Evolutionary conservation across 2,113 vertebrate genomes (phyloP).

Genomic region (Ibidorhyncha struthersii): DNA sequence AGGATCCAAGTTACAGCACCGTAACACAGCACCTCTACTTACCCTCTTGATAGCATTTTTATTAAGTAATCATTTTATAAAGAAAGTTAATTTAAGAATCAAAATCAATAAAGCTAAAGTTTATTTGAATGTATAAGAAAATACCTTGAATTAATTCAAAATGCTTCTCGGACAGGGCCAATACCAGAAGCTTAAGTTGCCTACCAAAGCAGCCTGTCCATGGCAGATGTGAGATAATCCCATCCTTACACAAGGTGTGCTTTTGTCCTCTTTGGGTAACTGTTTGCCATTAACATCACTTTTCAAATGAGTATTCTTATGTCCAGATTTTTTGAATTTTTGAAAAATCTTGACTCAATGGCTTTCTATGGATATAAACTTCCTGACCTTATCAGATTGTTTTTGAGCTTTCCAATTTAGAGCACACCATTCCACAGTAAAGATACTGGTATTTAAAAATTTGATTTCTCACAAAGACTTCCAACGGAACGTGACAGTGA

Average conservation of each 20-base stretch:
- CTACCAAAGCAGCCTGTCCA: not conserved
- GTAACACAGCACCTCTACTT: not conserved
- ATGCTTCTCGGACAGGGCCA: not conserved
- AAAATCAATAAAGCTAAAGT: not conserved
- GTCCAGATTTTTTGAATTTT: not conserved
- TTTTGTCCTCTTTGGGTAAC: not conserved
- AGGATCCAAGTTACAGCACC: not conserved
- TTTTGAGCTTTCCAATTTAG: not conserved
- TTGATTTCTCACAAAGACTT: not conserved
- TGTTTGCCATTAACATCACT: not conserved
- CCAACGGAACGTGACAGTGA: not conserved
- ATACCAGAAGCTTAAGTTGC: not conserved
- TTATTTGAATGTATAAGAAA: not conserved
- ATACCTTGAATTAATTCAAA: not conserved
- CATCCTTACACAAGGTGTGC: not conserved
- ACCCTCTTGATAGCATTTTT: not conserved
- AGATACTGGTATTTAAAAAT: not conserved
- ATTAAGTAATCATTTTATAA: not conserved
- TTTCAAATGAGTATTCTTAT: not conserved
- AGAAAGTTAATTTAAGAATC: not conserved
- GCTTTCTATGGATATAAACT: not conserved
- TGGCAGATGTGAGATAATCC: slow-evolving; percentile 18
- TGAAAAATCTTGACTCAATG: not conserved
- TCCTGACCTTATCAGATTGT: not conserved
- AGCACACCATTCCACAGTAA: not conserved